phyloP scores from a whole-genome alignment of 2,113 vertebrate species.

The Neogale vison region DNA sequence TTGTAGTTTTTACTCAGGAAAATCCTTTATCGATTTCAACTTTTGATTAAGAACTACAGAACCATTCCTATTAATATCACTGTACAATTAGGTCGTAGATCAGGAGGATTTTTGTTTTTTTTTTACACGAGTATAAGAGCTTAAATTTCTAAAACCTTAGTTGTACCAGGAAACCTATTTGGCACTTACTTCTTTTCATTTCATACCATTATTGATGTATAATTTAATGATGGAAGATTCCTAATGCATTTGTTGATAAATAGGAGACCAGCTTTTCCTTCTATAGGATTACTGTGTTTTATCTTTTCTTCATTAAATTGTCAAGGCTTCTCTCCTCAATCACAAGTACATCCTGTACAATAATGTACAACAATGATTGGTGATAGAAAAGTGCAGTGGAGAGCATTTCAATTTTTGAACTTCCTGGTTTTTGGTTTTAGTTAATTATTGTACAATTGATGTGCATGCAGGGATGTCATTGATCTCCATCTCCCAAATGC shows the following conservation, averaged over 20 bases:
- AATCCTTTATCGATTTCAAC: not conserved
- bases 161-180: not conserved
- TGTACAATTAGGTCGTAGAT: not conserved
- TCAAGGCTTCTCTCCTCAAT: constrained; percentile 64
- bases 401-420: constrained; percentile 65
- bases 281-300: constrained; percentile 50
- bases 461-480: constrained; percentile 34
- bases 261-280: constrained; percentile 41
- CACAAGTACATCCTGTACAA: constrained; percentile 56
- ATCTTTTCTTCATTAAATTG: constrained; percentile 78
- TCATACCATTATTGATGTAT: constrained; percentile 42
- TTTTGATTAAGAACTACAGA: not conserved
- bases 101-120: not conserved
- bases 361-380: constrained; percentile 60
- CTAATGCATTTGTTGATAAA: constrained; percentile 70
- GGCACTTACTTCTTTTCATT: constrained; percentile 48
- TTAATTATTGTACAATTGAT: constrained; percentile 70
- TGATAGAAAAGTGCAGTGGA: constrained; percentile 47
- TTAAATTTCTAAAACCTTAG: constrained; percentile 24
- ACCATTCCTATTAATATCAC: not conserved
- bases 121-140: not conserved
- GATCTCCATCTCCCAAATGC: constrained; percentile 26
- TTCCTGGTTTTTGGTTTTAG: constrained; percentile 64
- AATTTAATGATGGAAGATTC: constrained; percentile 49
- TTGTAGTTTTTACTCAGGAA: not conserved